Evolutionary conservation across 30 jellyfish, hydroid and myxozoan genomes (phyloP), one percentile per base, ranked within the genome.

Genomic region (Cassiopea andromeda): DNA sequence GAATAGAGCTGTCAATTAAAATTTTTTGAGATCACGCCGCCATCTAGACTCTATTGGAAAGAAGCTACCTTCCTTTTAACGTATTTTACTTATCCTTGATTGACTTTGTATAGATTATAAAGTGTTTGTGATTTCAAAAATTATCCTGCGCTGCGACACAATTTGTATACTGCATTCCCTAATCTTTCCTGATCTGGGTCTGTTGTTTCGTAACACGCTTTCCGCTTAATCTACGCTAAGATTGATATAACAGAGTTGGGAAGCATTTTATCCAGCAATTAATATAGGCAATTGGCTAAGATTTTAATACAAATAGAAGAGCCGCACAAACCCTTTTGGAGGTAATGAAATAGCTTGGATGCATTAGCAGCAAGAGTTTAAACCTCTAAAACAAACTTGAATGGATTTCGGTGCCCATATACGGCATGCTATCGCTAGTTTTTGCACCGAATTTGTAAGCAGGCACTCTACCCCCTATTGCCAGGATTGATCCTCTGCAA

Each of bases 161-260:
- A 54, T 6, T 19, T 70, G 79, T 19, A 19, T 8, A 15, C 54
- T 38, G 5, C 49, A 17, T 15, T 16, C 44, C 70, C 46, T 71
- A 83, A 83, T 69, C 91, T 73, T 69, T 72, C 79, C 91, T 68
- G 46, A 50, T 70, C 89, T 71, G 70, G 69, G 84, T 84, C 60
- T 48, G 83, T 73, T 83, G 73, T 71, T 44, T 68, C 18, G 75
- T 71, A 83, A 83, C 70, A 59, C 91, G 91, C 91, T 83, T 81
- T 83, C 91, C 88, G 76, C 66, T 49, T 83, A 50, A 80, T 60
- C 89, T 66, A 46, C 17, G 89, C 69, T 66, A 80, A 64, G 47
- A 60, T 59, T n/a, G 69, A 80, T 80, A 12, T 60, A n/a, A 47
- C 80, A 7, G 44, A 61, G 79, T 49, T 44, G 18, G 27, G 14